Base-by-base conservation (phyloP, 2,888 invertebrate species). In the Flexamia atlantica region DNA sequence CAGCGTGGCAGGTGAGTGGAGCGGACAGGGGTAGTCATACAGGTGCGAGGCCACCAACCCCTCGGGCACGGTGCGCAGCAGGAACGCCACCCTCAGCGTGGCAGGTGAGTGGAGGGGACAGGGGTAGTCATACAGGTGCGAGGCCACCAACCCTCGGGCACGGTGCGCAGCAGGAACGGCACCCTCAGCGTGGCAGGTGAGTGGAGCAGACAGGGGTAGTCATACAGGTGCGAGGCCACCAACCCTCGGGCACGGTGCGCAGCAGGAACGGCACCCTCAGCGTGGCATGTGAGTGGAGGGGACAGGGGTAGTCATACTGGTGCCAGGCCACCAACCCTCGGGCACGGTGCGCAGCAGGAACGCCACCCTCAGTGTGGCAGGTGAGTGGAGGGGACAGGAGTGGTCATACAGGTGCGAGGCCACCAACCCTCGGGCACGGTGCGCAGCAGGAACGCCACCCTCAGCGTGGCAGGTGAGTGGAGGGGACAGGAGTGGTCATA, bases 161-260 rank as follows among this genome's bases (percentile, higher is more conserved):
- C 36, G 4, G 36, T 36, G 36, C 4, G 36, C 5, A 36, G 36
- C 36, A 36, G 36, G 36, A 36, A 36, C 36, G 36, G 5, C 36
- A 36, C 36, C 36, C 36, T 36, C 9, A 7, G 36, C 36, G 4
- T 36, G 5, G 36, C 36, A 36, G 36, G 36, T 36, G 36, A 36
- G 36, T 4, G 9, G 36, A 9, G 36, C n/a, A n/a, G n/a, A n/a
- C 5, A 36, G 4, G 36, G n/a, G 36, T 4, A 36, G 36, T 36
- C n/a, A 9, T 36, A 36, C 36, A 7, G 36, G 36, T 36, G 36
- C 9, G 36, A 36, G 36, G 36, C 36, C 9, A 36, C 5, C 36
- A 64, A 64, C 64, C 64, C 14, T n/a, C 64, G 25, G 64, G 64
- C 23, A 64, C 64, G 4, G 64, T 64, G 23, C 7, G 46, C 10